Evolutionary conservation across 2,888 invertebrate genomes (phyloP).

Genomic region (Xanthorhoe spadicearia): DNA sequence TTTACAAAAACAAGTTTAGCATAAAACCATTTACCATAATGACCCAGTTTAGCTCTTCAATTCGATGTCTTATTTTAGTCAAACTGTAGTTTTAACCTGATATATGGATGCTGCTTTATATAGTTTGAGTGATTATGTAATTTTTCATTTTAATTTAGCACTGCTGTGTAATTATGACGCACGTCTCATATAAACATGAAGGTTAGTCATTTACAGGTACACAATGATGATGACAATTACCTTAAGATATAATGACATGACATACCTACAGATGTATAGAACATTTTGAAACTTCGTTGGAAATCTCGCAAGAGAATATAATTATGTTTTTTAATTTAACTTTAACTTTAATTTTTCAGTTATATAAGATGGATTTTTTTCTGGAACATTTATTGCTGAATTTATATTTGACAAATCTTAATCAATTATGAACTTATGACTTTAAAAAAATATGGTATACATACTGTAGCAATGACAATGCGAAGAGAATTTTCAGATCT

Average conservation of each 20-base stretch:
- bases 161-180: constrained; percentile 26
- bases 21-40: too few species aligned
- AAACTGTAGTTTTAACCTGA: not conserved
- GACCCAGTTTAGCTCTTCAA: too few species aligned
- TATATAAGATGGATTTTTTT: not conserved
- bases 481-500: too few species aligned
- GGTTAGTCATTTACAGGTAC: constrained; percentile 30
- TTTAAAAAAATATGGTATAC: too few species aligned
- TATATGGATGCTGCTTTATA: not conserved
- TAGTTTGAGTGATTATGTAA: not conserved
- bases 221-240: constrained; percentile 36
- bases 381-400: constrained; percentile 1
- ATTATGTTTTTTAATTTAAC: too few species aligned
- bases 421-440: too few species aligned
- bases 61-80: too few species aligned
- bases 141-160: constrained; percentile 28
- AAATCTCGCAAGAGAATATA: constrained; percentile 30
- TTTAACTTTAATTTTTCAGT: too few species aligned
- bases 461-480: too few species aligned
- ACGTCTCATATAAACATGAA: constrained; percentile 22
- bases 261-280: constrained; percentile 53
- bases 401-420: not conserved
- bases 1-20: too few species aligned
- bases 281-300: constrained; percentile 46
- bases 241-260: constrained; percentile 27